Evolutionary conservation across 2,888 invertebrate genomes (phyloP), one percentile per base, ranked within the genome.

Genomic region (Agrotis puta): DNA sequence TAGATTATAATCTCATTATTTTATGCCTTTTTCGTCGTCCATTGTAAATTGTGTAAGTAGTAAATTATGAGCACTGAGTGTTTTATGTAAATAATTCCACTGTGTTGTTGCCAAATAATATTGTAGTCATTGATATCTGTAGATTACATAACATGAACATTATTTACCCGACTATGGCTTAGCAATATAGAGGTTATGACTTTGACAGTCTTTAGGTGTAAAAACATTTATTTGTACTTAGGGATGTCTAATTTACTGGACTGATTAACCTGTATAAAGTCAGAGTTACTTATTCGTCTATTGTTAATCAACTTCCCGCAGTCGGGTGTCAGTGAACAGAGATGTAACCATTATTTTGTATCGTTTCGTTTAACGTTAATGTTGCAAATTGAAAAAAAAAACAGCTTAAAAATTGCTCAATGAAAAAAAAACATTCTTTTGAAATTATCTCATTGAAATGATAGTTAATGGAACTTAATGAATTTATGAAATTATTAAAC

Each of bases 11-110:
- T 86, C 83, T 84, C 80, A 79, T 83, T 75, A 69, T 83, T 74
- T 83, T 83, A 79, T 74, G 77, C 76, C 84, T 81, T 74, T 67
- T 79, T 85, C 64, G 78, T 85, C 76, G 82, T 87, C 84, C 83
- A 84, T 76, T 81, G 81, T 85, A 85, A 85, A 76, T 74, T 77
- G 66, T 70, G 64, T 81, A 85, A 73, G 64, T 73, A 70, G 73
- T 77, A 67, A 78, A 75, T 79, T 77, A 74, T 78, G 70, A 81
- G 81, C 79, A 81, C 79, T 74, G 73, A 80, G 79, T 84, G 75
- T 84, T 80, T 76, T 77, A 70, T 84, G 78, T 84, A 86, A 70
- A 85, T 81, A 81, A 75, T 82, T 79, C 63, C 80, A 84, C 65
- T 75, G 51, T 64, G 73, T 74, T 75, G 85, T 82, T 85, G 85